Conservation (phyloP, 2,888 invertebrate species). For the Automeris io region DNA sequence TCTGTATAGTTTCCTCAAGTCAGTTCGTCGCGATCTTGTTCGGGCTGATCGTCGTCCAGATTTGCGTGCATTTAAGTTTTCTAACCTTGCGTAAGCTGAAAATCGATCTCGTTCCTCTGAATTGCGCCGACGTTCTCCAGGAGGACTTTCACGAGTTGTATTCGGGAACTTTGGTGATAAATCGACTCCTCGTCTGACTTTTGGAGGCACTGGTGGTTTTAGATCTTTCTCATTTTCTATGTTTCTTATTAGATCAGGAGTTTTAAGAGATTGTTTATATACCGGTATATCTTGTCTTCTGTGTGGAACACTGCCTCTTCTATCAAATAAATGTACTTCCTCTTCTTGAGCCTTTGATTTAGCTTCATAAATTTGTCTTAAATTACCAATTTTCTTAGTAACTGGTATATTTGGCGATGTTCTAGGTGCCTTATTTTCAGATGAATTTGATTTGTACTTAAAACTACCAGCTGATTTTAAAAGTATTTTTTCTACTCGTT, state of each 20-base stretch:
- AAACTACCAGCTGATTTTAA: slow-evolving; percentile 85
- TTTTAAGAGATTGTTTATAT: slow-evolving; percentile 44
- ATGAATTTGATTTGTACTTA: slow-evolving; percentile 67
- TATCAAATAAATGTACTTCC: slow-evolving; percentile 43
- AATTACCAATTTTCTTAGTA: slow-evolving; percentile 81
- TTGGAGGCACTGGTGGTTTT: slow-evolving; percentile 65
- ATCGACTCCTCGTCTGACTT: slow-evolving; percentile 46
- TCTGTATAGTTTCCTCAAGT: slow-evolving; percentile 56
- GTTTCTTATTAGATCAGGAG: slow-evolving; percentile 52
- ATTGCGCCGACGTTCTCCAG: slow-evolving; percentile 45
- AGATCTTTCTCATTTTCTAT: slow-evolving; percentile 43
- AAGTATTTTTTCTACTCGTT: slow-evolving; percentile 70
- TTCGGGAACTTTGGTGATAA: slow-evolving; percentile 38
- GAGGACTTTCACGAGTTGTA: slow-evolving; percentile 44
- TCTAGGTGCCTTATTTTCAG: slow-evolving; percentile 35
- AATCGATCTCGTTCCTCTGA: slow-evolving; percentile 60
- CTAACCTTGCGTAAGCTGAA: slow-evolving; percentile 43
- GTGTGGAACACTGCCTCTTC: slow-evolving; percentile 56
- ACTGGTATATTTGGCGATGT: slow-evolving; percentile 53
- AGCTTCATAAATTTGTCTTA: slow-evolving; percentile 88
- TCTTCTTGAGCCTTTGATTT: slow-evolving; percentile 68
- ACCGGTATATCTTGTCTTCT: slow-evolving; percentile 45
- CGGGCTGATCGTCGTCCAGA: slow-evolving; percentile 59
- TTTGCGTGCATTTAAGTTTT: slow-evolving; percentile 50
- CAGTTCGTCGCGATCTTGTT: slow-evolving; percentile 58